phyloP scores from a whole-genome alignment of 2,888 invertebrate genomes.

The Perithous albicinctus region DNA sequence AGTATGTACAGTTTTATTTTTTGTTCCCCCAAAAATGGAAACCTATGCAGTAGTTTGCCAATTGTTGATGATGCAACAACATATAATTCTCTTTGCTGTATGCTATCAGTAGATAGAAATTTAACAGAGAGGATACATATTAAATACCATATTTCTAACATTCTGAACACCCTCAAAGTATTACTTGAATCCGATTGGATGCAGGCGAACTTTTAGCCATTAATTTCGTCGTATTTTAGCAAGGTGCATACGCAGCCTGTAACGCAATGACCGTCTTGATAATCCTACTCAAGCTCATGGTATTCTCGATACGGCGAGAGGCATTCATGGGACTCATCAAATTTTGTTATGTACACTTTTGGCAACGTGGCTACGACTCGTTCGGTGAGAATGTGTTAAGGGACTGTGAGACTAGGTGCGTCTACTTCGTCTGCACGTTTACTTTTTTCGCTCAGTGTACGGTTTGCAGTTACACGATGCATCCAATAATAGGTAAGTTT shows the following conservation, averaged over 20 bases:
- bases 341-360: slow-evolving; percentile 62
- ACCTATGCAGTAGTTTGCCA: too few relatives aligned
- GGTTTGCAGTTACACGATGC: slow-evolving; percentile 55
- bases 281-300: slow-evolving; percentile 57
- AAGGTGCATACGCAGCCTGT: slow-evolving; percentile 64
- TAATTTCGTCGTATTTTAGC: slow-evolving; percentile 46
- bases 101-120: neutral
- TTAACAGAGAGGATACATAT: neutral
- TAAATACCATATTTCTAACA: neutral
- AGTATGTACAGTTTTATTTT: slow-evolving; percentile 45
- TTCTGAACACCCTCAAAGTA: neutral
- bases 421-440: slow-evolving; percentile 60
- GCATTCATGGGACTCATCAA: slow-evolving; percentile 61
- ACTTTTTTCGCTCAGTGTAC: slow-evolving; percentile 65
- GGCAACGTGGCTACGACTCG: slow-evolving; percentile 56
- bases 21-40: neutral
- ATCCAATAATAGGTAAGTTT: slow-evolving; percentile 63
- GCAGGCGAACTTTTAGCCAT: neutral
- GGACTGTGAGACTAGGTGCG: slow-evolving; percentile 55
- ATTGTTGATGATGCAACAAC: neutral
- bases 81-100: neutral
- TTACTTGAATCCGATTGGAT: neutral
- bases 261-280: slow-evolving; percentile 63
- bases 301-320: slow-evolving; percentile 52
- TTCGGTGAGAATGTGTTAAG: slow-evolving; percentile 43